A percentile compares a stretch with the other conserved stretches of the same genome.
phyloP scores from a whole-genome alignment of 2,797 vertebrate species.

The Macroramphosus scolopax region DNA sequence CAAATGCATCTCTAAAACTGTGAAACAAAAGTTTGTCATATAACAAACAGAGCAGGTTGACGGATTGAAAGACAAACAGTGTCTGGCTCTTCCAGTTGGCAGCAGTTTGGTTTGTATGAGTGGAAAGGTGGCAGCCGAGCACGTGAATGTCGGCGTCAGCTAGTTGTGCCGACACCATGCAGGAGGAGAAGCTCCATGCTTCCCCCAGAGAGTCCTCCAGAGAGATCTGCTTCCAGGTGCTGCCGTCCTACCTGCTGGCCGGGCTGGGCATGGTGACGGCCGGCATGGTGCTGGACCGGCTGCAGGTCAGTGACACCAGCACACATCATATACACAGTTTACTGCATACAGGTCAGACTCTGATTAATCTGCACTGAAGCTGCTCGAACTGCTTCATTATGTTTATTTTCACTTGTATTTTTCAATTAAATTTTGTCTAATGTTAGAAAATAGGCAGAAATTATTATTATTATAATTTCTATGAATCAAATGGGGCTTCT shows the following conservation, averaged over 20 bases:
- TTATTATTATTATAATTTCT: too few relatives aligned
- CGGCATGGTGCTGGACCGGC: slow-evolving; percentile 84
- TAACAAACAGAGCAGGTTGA: slow-evolving; percentile 20
- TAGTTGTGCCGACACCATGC: slow-evolving; percentile 27
- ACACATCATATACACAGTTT: too few relatives aligned
- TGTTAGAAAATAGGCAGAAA: too few relatives aligned
- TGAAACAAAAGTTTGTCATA: not conserved
- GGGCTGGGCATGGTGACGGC: slow-evolving; percentile 87
- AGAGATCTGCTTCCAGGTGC: slow-evolving; percentile 81
- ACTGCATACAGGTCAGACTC: too few relatives aligned
- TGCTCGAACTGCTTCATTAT: too few relatives aligned
- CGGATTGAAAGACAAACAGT: slow-evolving; percentile 34
- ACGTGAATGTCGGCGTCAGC: not conserved
- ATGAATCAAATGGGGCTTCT: too few relatives aligned
- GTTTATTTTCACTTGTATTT: too few relatives aligned
- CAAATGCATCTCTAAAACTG: not conserved
- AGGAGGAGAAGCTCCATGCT: slow-evolving; percentile 64
- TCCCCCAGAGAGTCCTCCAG: slow-evolving; percentile 71
- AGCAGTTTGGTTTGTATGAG: slow-evolving; percentile 8
- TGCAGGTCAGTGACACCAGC: slow-evolving; percentile 78
- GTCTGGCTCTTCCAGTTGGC: slow-evolving; percentile 22
- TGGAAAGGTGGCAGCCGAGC: not conserved
- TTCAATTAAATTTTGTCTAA: too few relatives aligned
- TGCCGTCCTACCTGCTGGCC: slow-evolving; percentile 82
- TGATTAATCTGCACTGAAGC: too few relatives aligned